Evolutionary conservation across 2,888 invertebrate genomes (phyloP), one percentile per base, ranked within the genome.

Genomic region (Chymomyza fuscimana): DNA sequence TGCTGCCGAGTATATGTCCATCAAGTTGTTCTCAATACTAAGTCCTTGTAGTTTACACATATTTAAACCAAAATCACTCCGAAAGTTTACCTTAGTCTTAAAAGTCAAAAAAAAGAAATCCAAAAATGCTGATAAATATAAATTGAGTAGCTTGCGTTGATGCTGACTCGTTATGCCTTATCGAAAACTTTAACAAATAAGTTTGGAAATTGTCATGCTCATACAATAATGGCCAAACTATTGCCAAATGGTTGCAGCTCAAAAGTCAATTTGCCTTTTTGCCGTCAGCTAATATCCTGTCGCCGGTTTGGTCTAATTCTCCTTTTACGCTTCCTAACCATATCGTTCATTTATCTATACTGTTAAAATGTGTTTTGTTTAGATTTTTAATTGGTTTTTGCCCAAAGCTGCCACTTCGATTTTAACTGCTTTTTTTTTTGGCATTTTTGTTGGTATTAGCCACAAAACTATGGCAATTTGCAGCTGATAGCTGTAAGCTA

Each of bases 201-300:
- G 40, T 12, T 46, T 46, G 32, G 32, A 32, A 32, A 32, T 32
- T 32, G 5, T 32, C 9, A 5, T 32, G 32, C 9, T 5, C 32
- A 32, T 12, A 46, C 40, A 46, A 46, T 46, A 32, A 32, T 32
- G 32, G 12, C 6, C 40, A 5, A 46, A 46, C 40, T 46, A 46
- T 46, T 46, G 40, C 40, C 12, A 46, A 32, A 46, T 46, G 40
- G 10, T 46, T 46, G 1, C 12, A 46, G 40, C 40, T 77, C 72
- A 67, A 83, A 75, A 83, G 75, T 76, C 84, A 77, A 83, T 81
- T 86, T 74, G 74, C 63, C 70, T 76, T 46, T 46, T 46, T 71
- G 84, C 86, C 77, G 80, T 80, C 73, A 65, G 84, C 86, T 84
- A 83, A 83, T 83, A 83, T 83, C 83, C 83, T 83, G 83, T 83